Evolutionary conservation across 2,797 vertebrate species (phyloP), one percentile per base, ranked within the genome.

Genomic region (Anniella stebbinsi): DNA sequence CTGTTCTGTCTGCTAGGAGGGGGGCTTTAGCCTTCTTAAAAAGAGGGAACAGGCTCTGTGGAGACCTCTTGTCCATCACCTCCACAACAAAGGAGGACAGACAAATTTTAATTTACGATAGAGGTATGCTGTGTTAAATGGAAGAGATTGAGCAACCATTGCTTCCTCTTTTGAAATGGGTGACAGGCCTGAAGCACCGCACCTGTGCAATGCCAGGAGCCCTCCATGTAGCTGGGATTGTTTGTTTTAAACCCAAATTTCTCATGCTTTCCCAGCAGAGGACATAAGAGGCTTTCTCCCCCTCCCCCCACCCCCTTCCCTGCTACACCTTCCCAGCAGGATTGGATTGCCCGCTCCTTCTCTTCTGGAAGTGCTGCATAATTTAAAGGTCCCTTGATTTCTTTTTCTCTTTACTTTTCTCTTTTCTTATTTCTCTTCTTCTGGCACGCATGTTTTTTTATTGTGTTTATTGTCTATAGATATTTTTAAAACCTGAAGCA

Each of bases 401-500:
- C 25, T 70, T 6, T 33, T 48, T 33, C 33, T 12, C n/a, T 10
- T 17, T 51, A 3, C 5, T 45, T 25, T 30, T 2, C 95, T 92
- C 88, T 95, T 90, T 95, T n/a, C n/a, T n/a, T n/a, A n/a, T 25
- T 30, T 2, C 95, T 92, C 88, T 95, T 90, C 95, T 91, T 91
- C 94, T 96, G 94, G 91, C 90, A 13, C 18, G 88, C 28, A 11
- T 76, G 87, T 91, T 36, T 84, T 70, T 90, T 90, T 90, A 87
- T 90, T 90, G 89, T 90, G 94, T 94, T 95, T 96, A 97, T 97
- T 97, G 96, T 97, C 96, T 97, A 92, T 95, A 96, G 97, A 96
- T 97, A 97, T 97, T 97, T 98, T 97, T 97, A 96, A 96, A 97
- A 97, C 97, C 96, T 93, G 96, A 94, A 97, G 97, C 97, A 97